Conservation (phyloP, 2,888 invertebrate species). For the Nomada flava region DNA sequence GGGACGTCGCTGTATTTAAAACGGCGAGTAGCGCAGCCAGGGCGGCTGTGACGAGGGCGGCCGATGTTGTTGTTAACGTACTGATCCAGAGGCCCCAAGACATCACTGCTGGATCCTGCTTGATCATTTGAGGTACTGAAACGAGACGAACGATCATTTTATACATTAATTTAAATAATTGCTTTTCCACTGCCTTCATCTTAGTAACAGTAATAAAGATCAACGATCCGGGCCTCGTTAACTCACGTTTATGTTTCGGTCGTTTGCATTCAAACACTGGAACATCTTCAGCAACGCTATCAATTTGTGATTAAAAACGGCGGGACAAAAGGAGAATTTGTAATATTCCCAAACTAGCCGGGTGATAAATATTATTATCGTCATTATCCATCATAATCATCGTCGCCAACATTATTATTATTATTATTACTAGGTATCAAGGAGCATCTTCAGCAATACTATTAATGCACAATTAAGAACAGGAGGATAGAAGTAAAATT, state of each 20-base stretch:
- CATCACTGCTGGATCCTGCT: conserved; percentile 88
- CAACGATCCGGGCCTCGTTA: conserved; percentile 8
- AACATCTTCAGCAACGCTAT: neutral
- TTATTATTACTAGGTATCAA: neutral
- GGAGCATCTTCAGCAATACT: neutral
- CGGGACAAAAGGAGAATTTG: neutral
- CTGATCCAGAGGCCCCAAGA: conserved; percentile 91
- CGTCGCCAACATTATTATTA: neutral
- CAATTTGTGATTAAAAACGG: neutral
- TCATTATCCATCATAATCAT: neutral
- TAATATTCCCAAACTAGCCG: too few species aligned
- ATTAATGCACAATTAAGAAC: neutral
- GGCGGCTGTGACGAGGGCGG: conserved; percentile 89
- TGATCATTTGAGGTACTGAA: conserved; percentile 88
- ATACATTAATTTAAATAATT: neutral
- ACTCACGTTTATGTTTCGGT: neutral
- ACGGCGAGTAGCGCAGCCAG: conserved; percentile 91
- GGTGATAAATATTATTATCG: too few species aligned
- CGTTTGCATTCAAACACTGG: neutral
- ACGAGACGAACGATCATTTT: conserved; percentile 21
- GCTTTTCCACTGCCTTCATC: neutral
- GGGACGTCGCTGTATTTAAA: conserved; percentile 91
- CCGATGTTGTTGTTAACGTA: conserved; percentile 89
- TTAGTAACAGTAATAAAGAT: conserved; percentile 3
- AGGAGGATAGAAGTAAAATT: neutral